Base-by-base conservation (phyloP, 2,113 vertebrate genomes). In the Sander lucioperca region DNA sequence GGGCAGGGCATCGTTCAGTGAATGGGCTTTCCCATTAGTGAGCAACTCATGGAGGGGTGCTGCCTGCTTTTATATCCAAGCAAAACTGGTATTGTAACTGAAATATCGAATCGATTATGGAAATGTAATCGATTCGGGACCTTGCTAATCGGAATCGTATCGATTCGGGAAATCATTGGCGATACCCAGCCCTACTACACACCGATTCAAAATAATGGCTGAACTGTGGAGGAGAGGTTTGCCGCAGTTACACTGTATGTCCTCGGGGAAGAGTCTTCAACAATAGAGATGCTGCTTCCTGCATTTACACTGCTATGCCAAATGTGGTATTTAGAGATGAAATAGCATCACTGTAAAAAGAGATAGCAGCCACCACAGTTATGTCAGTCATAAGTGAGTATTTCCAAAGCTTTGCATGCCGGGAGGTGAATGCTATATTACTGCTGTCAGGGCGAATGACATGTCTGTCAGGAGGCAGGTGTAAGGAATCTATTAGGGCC, bases 381-480 rank as follows among this genome's bases (percentile, higher is more conserved):
- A 63, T 66, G 48, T 74, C 75, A 77, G 21, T 84, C 66, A 43
- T 36, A 47, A 78, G 15, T 5, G 7, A 62, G 68, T 30, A 45
- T 64, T 66, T 65, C 10, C 15, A n/a, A 21, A 58, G 53, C 69
- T 68, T 2, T 74, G 48, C 30, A 65, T 83, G 71, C 83, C 5
- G 0, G 2, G 82, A 80, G 58, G 58, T 70, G 66, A 21, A 54
- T 48, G 48, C 25, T 19, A 45, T 59, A 36, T 72, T 36, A 45
- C 48, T 58, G 54, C 45, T 54, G 71, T 67, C 80, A 12, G 36
- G 25, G 61, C 68, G 88, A 87, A 74, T 82, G 85, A 80, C 85
- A 78, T 47, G 83, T 74, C 67, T 74, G 77, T 66, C 84, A 80
- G 79, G 71, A 85, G 62, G 80, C 79, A 82, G 86, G 77, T 50